Evolutionary conservation across 2,797 vertebrate species (phyloP).

Genomic region (Chelidonichthys spinosus): DNA sequence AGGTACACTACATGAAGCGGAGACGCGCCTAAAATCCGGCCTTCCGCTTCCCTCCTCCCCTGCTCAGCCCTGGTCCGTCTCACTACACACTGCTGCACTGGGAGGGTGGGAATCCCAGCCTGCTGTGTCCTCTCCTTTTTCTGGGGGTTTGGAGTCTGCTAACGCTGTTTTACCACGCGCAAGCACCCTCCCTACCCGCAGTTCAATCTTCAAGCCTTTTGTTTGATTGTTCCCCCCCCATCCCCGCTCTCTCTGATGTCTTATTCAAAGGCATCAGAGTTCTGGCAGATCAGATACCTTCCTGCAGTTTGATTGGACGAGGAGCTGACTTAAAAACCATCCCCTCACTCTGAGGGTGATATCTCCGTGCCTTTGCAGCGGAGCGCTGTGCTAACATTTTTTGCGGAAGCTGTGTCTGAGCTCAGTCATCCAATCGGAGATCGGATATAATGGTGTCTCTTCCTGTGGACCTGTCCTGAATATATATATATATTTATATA

Average conservation of each 20-base stretch:
- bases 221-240: slow-evolving; percentile 50
- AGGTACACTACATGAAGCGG: slow-evolving; percentile 82
- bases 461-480: slow-evolving; percentile 68
- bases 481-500: neutral
- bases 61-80: slow-evolving; percentile 56
- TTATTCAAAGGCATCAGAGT: slow-evolving; percentile 66
- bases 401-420: slow-evolving; percentile 47
- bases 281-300: slow-evolving; percentile 48
- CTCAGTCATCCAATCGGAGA: slow-evolving; percentile 74
- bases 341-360: slow-evolving; percentile 23
- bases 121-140: slow-evolving; percentile 67
- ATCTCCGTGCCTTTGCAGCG: slow-evolving; percentile 25
- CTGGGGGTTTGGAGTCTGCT: slow-evolving; percentile 67
- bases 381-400: slow-evolving; percentile 36
- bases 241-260: slow-evolving; percentile 57
- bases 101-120: slow-evolving; percentile 61
- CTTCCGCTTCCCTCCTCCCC: slow-evolving; percentile 57
- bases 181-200: slow-evolving; percentile 61
- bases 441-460: slow-evolving; percentile 38
- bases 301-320: slow-evolving; percentile 75
- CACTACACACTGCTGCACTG: slow-evolving; percentile 33
- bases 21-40: slow-evolving; percentile 46
- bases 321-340: slow-evolving; percentile 50
- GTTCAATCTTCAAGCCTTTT: slow-evolving; percentile 61
- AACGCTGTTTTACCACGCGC: slow-evolving; percentile 39